Conservation (phyloP, 2,888 invertebrate genomes). For the Melanotus villosus region DNA sequence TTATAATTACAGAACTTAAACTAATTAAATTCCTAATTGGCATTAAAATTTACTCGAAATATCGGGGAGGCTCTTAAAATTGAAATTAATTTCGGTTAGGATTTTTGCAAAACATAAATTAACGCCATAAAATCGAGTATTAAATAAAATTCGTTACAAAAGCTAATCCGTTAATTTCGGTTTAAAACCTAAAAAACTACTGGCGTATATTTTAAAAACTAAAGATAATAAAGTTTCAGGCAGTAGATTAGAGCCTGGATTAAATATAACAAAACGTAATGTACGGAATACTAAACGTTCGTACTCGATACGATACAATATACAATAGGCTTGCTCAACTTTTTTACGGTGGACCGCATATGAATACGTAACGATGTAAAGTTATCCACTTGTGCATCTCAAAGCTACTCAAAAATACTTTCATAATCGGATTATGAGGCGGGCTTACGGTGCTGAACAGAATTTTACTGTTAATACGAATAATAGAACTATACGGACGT, state of each 20-base stretch:
- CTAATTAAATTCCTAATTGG: too few relatives aligned
- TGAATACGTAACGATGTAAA: conserved; percentile 25
- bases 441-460: neutral
- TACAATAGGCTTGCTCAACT: conserved; percentile 28
- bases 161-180: too few relatives aligned
- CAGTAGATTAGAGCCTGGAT: conserved; percentile 28
- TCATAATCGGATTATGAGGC: conserved; percentile 18
- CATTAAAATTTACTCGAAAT: too few relatives aligned
- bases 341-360: conserved; percentile 18
- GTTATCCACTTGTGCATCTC: conserved; percentile 28
- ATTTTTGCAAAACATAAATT: too few relatives aligned
- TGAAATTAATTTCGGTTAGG: too few relatives aligned
- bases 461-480: neutral
- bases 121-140: too few relatives aligned
- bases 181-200: conserved; percentile 11
- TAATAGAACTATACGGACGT: too few relatives aligned
- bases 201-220: conserved; percentile 10
- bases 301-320: conserved; percentile 31
- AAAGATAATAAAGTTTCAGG: conserved; percentile 29
- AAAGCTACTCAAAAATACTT: conserved; percentile 23
- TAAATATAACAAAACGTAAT: conserved; percentile 26
- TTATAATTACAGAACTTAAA: too few relatives aligned
- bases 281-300: conserved; percentile 25
- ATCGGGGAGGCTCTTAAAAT: too few relatives aligned
- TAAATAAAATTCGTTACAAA: too few relatives aligned